These are phyloP conservation scores for Drosophila macrospina DNA, from an alignment of 2,888 invertebrate species.

Conservation along the genomic window DNA sequence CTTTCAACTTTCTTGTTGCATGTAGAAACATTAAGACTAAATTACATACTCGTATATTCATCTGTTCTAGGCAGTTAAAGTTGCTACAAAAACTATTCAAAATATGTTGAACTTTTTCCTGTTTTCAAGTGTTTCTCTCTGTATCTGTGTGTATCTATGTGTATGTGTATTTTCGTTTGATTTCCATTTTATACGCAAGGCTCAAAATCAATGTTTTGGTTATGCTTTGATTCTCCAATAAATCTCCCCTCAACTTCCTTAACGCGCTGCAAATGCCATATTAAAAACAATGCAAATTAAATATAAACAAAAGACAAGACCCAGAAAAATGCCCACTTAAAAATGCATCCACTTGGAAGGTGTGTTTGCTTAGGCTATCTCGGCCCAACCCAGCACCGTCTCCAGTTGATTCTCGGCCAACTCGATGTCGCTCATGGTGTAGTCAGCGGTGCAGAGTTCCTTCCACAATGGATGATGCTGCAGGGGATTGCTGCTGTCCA, in stretches of 20 bases:
- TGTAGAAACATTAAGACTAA: constrained; percentile 63
- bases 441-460: constrained; percentile 84
- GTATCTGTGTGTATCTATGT: constrained; percentile 40
- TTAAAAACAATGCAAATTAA: constrained; percentile 11
- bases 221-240: constrained; percentile 36
- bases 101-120: constrained; percentile 59
- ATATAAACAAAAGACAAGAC: constrained; percentile 26
- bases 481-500: constrained; percentile 82
- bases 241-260: constrained; percentile 1
- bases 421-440: constrained; percentile 78
- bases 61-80: constrained; percentile 81
- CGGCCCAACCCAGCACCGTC: constrained; percentile 77
- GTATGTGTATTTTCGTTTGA: constrained; percentile 16
- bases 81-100: constrained; percentile 72
- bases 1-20: constrained; percentile 37
- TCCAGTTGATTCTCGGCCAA: constrained; percentile 77
- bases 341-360: constrained; percentile 30
- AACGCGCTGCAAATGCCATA: constrained; percentile 37
- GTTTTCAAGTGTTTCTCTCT: constrained; percentile 42
- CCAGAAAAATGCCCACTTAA: constrained; percentile 43
- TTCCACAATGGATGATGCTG: constrained; percentile 77
- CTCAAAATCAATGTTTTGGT: constrained; percentile 63
- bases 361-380: constrained; percentile 59
- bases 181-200: constrained; percentile 45
- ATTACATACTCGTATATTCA: constrained; percentile 64